Evolutionary conservation across 2,113 vertebrate species (phyloP).

Genomic region (Petrocephalus zakoni): DNA sequence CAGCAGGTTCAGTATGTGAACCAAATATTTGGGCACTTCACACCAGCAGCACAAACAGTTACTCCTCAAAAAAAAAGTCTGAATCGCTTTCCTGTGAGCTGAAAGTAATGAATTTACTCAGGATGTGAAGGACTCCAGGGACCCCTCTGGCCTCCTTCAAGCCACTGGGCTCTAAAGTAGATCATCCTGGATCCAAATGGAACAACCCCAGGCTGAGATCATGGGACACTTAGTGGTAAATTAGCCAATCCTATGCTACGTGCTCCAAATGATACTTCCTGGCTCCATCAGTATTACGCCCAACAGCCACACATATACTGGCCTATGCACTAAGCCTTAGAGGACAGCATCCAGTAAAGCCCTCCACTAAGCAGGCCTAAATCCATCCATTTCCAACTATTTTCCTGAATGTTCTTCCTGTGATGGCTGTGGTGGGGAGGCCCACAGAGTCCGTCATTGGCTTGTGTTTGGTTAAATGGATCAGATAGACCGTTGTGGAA

Average conservation of each 20-base stretch:
- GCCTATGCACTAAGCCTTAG: background rate
- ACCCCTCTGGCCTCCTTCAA: conserved; percentile 2
- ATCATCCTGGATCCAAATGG: conserved; percentile 2
- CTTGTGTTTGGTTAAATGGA: background rate
- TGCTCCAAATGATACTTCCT: background rate
- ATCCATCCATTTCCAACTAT: background rate
- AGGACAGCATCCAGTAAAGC: background rate
- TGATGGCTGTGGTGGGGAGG: background rate
- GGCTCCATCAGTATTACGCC: background rate
- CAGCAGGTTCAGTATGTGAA: background rate
- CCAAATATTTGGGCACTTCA: background rate
- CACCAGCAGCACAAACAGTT: background rate
- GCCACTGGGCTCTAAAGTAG: background rate
- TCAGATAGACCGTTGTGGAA: background rate
- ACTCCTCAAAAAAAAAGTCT: background rate
- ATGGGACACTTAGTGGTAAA: background rate
- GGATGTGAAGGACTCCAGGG: background rate
- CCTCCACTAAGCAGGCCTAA: background rate
- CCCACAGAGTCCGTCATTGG: background rate
- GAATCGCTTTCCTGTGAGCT: background rate
- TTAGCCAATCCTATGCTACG: background rate
- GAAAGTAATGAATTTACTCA: background rate
- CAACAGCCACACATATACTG: background rate
- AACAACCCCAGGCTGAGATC: background rate
- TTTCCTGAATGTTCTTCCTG: background rate